phyloP scores from a whole-genome alignment of 2,113 vertebrate genomes.

The Oryzias curvinotus region DNA sequence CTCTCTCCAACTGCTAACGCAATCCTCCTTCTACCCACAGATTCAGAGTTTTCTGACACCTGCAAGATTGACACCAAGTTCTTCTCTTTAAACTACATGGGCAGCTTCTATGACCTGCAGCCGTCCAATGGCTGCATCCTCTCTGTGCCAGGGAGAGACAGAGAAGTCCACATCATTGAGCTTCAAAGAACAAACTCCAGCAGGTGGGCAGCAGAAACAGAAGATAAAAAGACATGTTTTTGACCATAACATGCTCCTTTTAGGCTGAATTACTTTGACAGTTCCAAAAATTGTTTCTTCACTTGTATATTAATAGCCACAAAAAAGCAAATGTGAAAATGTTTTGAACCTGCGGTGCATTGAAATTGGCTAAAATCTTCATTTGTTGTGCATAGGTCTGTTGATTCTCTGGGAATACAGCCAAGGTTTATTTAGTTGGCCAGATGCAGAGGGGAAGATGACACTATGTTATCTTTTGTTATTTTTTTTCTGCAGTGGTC shows the following conservation, averaged over 20 bases:
- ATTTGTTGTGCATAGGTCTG: constrained; percentile 84
- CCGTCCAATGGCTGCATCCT: constrained; percentile 86
- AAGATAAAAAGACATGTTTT: constrained; percentile 32
- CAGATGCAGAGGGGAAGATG: constrained; percentile 84
- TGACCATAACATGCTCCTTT: constrained; percentile 42
- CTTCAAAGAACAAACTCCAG: constrained; percentile 90
- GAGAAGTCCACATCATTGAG: constrained; percentile 93
- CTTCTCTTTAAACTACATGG: constrained; percentile 96
- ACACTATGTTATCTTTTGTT: constrained; percentile 53
- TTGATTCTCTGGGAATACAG: constrained; percentile 78
- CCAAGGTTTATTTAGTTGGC: constrained; percentile 92
- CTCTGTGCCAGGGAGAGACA: constrained; percentile 73
- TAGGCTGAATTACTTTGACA: constrained; percentile 45
- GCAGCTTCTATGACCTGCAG: constrained; percentile 86
- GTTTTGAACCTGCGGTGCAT: constrained; percentile 49
- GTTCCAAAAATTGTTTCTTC: constrained; percentile 48
- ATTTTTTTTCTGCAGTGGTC: constrained; percentile 75
- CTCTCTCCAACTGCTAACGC: constrained; percentile 3
- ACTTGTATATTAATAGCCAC: constrained; percentile 29
- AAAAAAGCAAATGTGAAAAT: constrained; percentile 39
- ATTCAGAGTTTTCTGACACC: constrained; percentile 84
- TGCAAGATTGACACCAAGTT: constrained; percentile 94
- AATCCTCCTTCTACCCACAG: constrained; percentile 67
- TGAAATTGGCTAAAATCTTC: constrained; percentile 67
- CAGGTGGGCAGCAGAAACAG: constrained; percentile 79